A percentile compares a stretch with the other conserved stretches of the same genome.
These are phyloP conservation scores for Plagodis dolabraria DNA, from an alignment of 2,888 invertebrate genomes.

Conservation along the genomic window DNA sequence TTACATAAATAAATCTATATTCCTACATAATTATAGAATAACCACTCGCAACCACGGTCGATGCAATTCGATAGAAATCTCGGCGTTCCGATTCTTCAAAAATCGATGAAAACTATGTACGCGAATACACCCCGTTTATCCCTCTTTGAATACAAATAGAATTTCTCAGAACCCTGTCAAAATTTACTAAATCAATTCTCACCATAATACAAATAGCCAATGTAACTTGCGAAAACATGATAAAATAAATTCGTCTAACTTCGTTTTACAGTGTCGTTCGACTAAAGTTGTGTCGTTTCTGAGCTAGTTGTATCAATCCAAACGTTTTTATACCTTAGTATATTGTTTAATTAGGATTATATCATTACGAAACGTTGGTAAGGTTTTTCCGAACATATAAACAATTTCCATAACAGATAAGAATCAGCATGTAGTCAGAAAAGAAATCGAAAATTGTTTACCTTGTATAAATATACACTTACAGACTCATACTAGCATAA, in stretches of 20 bases:
- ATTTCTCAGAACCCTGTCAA: no score
- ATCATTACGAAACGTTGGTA: slow-evolving; percentile 43
- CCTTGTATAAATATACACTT: no score
- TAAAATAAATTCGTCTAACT: slow-evolving; percentile 36
- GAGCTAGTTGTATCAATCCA: slow-evolving; percentile 38
- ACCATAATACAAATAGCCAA: slow-evolving; percentile 66
- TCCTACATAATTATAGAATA: no score
- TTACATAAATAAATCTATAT: no score
- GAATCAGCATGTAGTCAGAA: slow-evolving; percentile 46
- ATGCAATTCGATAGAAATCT: no score
- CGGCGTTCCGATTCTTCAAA: no score
- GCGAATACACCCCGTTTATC: no score
- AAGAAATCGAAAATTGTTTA: slow-evolving; percentile 2
- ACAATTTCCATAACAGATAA: slow-evolving; percentile 61
- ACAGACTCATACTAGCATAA: no score
- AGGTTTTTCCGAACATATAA: slow-evolving; percentile 69
- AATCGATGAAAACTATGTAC: no score
- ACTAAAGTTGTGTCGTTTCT: slow-evolving; percentile 45
- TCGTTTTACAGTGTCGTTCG: slow-evolving; percentile 48
- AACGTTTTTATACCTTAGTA: slow-evolving; percentile 60
- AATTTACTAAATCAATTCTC: slow-evolving; percentile 44
- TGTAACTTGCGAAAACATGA: slow-evolving; percentile 68
- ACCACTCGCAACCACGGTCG: no score
- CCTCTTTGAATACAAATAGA: no score
- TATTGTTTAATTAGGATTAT: slow-evolving; percentile 62